Conservation (phyloP, 2,888 invertebrate genomes). For the Melanophora roralis region DNA sequence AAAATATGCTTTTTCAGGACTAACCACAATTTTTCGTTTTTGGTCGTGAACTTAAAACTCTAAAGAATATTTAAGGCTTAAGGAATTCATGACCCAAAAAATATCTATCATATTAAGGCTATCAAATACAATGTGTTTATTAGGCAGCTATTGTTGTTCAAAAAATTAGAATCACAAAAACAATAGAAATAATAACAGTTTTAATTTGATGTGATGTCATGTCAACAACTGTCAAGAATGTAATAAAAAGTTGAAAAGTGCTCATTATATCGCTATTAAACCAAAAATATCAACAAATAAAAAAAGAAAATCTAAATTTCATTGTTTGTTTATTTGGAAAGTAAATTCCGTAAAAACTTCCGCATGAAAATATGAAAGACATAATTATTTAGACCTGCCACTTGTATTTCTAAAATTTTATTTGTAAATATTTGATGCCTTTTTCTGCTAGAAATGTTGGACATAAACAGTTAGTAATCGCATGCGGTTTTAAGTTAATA, state of each 20-base stretch:
- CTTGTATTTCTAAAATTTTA: too few relatives aligned
- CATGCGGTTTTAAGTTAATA: too few relatives aligned
- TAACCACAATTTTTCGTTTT: too few relatives aligned
- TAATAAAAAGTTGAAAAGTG: constrained; percentile 29
- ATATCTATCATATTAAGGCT: constrained; percentile 5
- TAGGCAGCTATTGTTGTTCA: not conserved
- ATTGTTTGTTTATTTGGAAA: not conserved
- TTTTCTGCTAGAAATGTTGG: too few relatives aligned
- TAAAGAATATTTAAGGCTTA: too few relatives aligned
- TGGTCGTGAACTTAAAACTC: too few relatives aligned
- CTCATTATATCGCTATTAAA: constrained; percentile 36
- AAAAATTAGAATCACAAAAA: not conserved
- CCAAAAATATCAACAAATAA: not conserved
- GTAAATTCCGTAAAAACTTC: constrained; percentile 34
- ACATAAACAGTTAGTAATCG: too few relatives aligned
- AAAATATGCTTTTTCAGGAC: too few relatives aligned
- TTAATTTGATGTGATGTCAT: constrained; percentile 41
- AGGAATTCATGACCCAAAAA: too few relatives aligned
- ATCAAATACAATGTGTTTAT: constrained; percentile 1
- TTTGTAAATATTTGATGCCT: too few relatives aligned
- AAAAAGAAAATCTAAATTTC: not conserved
- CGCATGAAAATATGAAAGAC: constrained; percentile 14
- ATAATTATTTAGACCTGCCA: not conserved
- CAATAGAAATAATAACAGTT: not conserved
- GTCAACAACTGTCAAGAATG: constrained; percentile 42